Percentiles rank a stretch among this genome's conserved stretches.
Evolutionary conservation across 2,888 invertebrate species (phyloP).

Genomic region (Automeris io): DNA sequence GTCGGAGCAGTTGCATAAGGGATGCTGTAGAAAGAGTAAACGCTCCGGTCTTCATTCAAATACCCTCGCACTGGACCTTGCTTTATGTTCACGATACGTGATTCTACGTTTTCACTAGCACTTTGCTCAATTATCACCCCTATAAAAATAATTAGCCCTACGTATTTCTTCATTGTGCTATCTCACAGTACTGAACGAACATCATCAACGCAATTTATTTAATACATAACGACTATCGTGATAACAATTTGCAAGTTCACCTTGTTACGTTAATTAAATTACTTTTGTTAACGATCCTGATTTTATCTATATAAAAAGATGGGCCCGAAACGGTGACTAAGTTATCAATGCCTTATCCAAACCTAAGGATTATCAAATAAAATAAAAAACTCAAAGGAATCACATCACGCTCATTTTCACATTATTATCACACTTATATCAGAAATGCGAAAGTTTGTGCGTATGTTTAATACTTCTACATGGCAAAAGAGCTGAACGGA

Average conservation of each 20-base stretch:
- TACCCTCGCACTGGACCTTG: constrained; percentile 36
- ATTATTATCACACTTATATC: no score
- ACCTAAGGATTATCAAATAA: no score
- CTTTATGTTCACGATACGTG: constrained; percentile 20
- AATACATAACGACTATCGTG: not conserved
- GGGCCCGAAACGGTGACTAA: no score
- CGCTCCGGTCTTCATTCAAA: constrained; percentile 18
- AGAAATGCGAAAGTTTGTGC: no score
- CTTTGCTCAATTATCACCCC: not conserved
- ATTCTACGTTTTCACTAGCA: constrained; percentile 7
- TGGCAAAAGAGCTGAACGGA: no score
- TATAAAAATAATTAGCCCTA: not conserved
- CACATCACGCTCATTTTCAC: no score
- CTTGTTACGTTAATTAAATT: not conserved
- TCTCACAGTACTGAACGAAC: not conserved
- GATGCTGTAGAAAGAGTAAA: constrained; percentile 34
- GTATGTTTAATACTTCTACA: no score
- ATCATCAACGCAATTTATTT: no score
- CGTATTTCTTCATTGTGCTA: not conserved
- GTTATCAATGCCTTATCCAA: no score
- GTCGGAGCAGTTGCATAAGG: constrained; percentile 41
- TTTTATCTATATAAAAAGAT: no score
- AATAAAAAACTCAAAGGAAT: no score
- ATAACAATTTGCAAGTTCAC: not conserved
- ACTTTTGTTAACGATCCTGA: no score